Conservation (phyloP, 2,113 vertebrate genomes). For the Caracal caracal region DNA sequence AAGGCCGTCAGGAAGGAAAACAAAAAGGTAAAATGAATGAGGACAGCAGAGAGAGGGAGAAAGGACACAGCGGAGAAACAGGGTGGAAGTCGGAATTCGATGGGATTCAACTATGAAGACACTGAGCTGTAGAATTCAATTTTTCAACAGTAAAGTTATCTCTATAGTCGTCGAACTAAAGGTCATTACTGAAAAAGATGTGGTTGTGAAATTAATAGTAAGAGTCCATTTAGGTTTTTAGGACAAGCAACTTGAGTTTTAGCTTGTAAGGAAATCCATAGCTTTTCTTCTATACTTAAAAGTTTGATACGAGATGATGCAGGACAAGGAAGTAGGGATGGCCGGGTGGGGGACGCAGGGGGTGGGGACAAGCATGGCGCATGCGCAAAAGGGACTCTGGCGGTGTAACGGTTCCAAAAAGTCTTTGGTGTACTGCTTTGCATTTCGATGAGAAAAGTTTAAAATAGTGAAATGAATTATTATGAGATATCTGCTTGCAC, state of each 20-base stretch:
- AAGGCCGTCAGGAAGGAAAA: neutral
- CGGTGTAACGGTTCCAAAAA: neutral
- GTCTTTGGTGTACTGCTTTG: neutral
- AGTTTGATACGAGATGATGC: neutral
- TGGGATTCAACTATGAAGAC: neutral
- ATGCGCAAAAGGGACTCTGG: neutral
- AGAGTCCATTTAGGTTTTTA: neutral
- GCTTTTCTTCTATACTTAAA: neutral
- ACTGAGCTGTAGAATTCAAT: neutral
- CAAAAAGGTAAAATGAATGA: neutral
- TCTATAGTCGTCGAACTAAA: neutral
- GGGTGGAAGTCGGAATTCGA: rapidly evolving
- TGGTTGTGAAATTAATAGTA: neutral
- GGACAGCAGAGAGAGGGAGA: neutral
- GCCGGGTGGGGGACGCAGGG: too few species aligned
- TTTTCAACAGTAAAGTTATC: neutral
- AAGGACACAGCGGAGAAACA: neutral
- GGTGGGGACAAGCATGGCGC: neutral
- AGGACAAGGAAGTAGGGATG: neutral
- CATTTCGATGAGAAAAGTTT: neutral
- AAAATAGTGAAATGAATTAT: neutral
- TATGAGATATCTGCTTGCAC: neutral
- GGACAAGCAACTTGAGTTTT: neutral
- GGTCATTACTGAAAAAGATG: neutral
- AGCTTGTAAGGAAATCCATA: neutral